Evolutionary conservation across 2,888 invertebrate species (phyloP).

Genomic region (Mongoloraphidia duomilia): DNA sequence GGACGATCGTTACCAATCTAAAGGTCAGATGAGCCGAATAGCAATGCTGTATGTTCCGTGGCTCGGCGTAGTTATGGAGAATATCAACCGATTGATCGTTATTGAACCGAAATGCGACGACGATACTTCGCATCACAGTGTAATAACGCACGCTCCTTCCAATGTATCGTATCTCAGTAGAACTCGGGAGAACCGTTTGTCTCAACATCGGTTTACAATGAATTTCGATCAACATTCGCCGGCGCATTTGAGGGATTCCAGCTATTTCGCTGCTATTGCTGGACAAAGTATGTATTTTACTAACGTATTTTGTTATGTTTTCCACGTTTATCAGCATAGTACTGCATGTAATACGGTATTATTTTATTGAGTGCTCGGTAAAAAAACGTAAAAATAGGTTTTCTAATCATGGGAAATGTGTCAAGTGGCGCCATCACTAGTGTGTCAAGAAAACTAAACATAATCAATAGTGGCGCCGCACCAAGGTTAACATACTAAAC

Average conservation of each 20-base stretch:
- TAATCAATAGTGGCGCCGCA: too few relatives aligned
- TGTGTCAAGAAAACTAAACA: not conserved
- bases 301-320: slow-evolving; percentile 2
- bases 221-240: slow-evolving; percentile 64
- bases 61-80: slow-evolving; percentile 77
- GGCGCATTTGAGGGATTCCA: slow-evolving; percentile 60
- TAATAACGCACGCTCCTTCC: slow-evolving; percentile 34
- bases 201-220: slow-evolving; percentile 45
- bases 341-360: too few relatives aligned
- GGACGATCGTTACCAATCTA: slow-evolving; percentile 76
- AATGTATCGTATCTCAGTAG: slow-evolving; percentile 43
- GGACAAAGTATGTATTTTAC: slow-evolving; percentile 37
- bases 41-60: slow-evolving; percentile 85
- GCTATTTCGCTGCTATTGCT: slow-evolving; percentile 55
- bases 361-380: too few relatives aligned
- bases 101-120: slow-evolving; percentile 28
- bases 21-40: slow-evolving; percentile 69
- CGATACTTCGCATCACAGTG: slow-evolving; percentile 24
- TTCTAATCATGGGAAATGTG: too few relatives aligned
- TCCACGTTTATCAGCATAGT: not conserved
- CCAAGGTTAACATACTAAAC: too few relatives aligned
- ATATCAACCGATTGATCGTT: slow-evolving; percentile 57
- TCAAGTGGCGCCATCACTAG: not conserved
- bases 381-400: too few relatives aligned
- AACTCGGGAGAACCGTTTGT: slow-evolving; percentile 14